Evolutionary conservation across 2,797 vertebrate species (phyloP).

Genomic region (Centroberyx gerrardi): DNA sequence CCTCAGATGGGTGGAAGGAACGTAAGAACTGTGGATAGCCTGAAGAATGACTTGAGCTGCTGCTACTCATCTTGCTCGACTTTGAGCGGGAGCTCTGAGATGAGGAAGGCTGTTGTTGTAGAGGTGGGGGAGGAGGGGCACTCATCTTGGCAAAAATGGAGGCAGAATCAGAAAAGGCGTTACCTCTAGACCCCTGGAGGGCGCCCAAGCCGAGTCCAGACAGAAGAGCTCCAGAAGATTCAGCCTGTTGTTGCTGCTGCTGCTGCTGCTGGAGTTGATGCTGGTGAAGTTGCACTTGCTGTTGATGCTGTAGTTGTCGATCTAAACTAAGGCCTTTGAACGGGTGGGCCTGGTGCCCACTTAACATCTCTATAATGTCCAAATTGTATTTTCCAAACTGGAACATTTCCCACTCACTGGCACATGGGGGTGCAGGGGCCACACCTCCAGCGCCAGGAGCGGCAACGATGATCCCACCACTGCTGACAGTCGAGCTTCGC

Average conservation of each 20-base stretch:
- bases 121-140: constrained; percentile 89
- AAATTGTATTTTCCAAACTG: constrained; percentile 92
- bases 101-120: constrained; percentile 89
- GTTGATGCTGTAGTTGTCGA: constrained; percentile 89
- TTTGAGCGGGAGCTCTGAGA: constrained; percentile 89
- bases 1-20: constrained; percentile 90
- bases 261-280: constrained; percentile 87
- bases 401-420: constrained; percentile 91
- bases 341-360: constrained; percentile 91
- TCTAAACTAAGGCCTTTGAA: constrained; percentile 91
- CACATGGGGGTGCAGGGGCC: constrained; percentile 85
- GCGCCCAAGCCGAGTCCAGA: constrained; percentile 90
- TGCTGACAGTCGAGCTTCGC: constrained; percentile 75
- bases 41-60: constrained; percentile 86
- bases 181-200: constrained; percentile 89
- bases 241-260: constrained; percentile 88
- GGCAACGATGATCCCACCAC: constrained; percentile 78
- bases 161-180: constrained; percentile 90
- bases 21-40: constrained; percentile 90
- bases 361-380: constrained; percentile 93
- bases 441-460: constrained; percentile 84
- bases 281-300: constrained; percentile 90
- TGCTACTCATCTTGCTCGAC: constrained; percentile 89
- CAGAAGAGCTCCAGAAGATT: constrained; percentile 88
- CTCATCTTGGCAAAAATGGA: constrained; percentile 92